phyloP scores from a whole-genome alignment of 2,113 vertebrate genomes.

The Hemichromis elongatus region DNA sequence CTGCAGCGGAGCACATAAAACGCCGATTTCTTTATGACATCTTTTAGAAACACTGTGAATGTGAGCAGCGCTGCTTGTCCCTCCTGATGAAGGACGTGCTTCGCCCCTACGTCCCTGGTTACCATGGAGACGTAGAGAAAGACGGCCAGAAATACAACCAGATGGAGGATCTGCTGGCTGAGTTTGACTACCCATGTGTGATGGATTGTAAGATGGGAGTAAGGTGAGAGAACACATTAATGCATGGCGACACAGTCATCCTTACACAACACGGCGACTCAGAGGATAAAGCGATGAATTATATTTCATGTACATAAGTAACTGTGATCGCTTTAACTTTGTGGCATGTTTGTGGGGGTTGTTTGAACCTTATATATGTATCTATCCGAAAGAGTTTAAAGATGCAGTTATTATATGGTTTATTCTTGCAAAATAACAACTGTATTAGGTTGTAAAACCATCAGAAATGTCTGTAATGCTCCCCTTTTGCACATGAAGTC shows the following conservation, averaged over 20 bases:
- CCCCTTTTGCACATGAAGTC: not conserved
- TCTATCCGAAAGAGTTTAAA: not conserved
- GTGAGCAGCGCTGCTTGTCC: conserved; percentile 92
- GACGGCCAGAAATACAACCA: conserved; percentile 97
- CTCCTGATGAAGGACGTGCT: conserved; percentile 90
- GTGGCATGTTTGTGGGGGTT: not conserved
- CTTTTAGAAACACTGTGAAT: conserved; percentile 88
- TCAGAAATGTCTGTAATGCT: not conserved
- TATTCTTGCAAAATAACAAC: not conserved
- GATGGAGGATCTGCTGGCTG: conserved; percentile 97
- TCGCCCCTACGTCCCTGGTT: conserved; percentile 87
- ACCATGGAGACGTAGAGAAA: conserved; percentile 92
- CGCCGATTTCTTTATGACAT: not conserved
- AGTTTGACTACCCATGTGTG: conserved; percentile 92
- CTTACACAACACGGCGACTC: not conserved
- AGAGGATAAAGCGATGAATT: not conserved
- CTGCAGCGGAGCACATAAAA: not conserved
- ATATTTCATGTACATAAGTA: not conserved
- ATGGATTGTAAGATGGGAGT: conserved; percentile 99
- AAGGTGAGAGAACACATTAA: conserved; percentile 67
- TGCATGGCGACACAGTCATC: not conserved
- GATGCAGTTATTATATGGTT: not conserved
- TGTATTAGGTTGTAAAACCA: not conserved
- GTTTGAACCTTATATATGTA: not conserved
- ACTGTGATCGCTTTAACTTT: not conserved